Evolutionary conservation across 2,797 vertebrate species (phyloP), one percentile per base, ranked within the genome.

Genomic region (Mastacembelus armatus): DNA sequence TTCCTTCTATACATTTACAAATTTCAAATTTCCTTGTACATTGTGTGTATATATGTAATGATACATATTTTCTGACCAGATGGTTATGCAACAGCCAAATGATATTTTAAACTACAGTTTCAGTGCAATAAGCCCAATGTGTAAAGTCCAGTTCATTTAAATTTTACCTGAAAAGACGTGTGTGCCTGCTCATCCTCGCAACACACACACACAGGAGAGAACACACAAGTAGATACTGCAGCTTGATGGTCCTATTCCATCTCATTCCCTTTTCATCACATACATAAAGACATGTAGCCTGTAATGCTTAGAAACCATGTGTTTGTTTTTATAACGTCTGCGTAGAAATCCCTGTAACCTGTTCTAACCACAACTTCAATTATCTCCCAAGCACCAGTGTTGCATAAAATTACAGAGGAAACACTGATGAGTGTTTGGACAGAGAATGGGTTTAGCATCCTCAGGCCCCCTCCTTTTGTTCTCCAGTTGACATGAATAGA

Each of bases 291-390:
- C 59, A n/a, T n/a, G n/a, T n/a, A n/a, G n/a, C n/a, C 50, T 15
- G 2, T 61, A 50, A 74, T 73, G 54, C 80, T 69, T 87, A 54
- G 81, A 85, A 77, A 80, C 77, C 66, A 33, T 60, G 26, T 71
- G 69, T 82, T 87, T 85, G 81, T 81, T 85, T 86, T 74, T 27
- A 38, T 51, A 26, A 68, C 63, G 32, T 58, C 50, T 70, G 48
- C 16, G 1, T 32, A 49, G 52, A 72, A 77, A 65, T 66, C 71
- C 21, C 27, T 27, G 10, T 18, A 78, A 71, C 52, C 49, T 43
- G 39, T 58, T 63, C 42, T 4, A 21, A 70, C 52, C 63, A 38
- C 63, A 60, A 40, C 38, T 45, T 48, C 19, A 39, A 18, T 57
- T 65, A 55, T 59, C 61, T 40, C 59, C 61, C 33, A 40, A 27